Base-by-base conservation (phyloP, 1,140 invertebrate genomes). In the Panonychus citri region DNA sequence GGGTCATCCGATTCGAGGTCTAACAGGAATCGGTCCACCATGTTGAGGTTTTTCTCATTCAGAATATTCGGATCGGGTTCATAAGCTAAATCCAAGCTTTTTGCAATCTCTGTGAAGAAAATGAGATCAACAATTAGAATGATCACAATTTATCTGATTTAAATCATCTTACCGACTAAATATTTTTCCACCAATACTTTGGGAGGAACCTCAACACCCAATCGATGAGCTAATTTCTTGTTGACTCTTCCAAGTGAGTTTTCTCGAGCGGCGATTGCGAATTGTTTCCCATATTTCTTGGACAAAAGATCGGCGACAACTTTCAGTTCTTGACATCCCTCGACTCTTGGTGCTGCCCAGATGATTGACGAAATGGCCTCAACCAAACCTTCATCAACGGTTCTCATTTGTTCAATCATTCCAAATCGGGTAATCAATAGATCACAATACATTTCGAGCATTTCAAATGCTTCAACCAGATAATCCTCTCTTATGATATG, bases 371-470 rank as follows among this genome's bases (percentile, higher is more conserved):
- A 91, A 61, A 98, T 86, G 4, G 93, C 83, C 73, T 98, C 94
- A 28, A 86, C 81, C 27, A 99, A 72, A 4, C 91, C 91, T 59
- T 89, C 85, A 68, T 98, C 94, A 4, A 98, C 66, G 59, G 85
- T 85, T 78, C 95, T 96, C 81, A 94, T 91, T 72, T 96, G 90
- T 61, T 94, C 85, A 52, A 98, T 81, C 1, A 98, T 73, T 17
- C 94, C 95, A 74, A 97, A 98, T 67, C 93, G 76, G 3, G 94
- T 91, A 19, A 99, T 70, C n/a, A 99, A 69, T 24, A 98, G 71
- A 74, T 99, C 95, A 73, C 93, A 97, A 68, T 93, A 98, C 89
- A 97, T 97, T 75, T 99, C 95, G 3, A 98, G 76, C 49, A 98
- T 76, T 77, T 98, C 95, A 83, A 97, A 93, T 0, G 93, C 60